Evolutionary conservation across 2,113 vertebrate genomes (phyloP), one percentile per base, ranked within the genome.

Genomic region (Orycteropus afer): DNA sequence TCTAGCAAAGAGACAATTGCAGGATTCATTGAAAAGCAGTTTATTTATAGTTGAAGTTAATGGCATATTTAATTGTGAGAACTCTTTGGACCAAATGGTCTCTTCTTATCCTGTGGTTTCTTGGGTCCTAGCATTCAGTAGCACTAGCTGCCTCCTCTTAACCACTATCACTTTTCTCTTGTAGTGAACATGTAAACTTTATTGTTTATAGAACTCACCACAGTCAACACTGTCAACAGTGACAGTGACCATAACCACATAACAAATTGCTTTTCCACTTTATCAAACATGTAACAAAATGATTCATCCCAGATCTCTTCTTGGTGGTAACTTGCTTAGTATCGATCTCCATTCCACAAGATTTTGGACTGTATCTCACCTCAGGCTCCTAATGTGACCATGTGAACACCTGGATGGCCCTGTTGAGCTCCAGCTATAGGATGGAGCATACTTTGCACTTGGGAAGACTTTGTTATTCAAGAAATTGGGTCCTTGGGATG

Each of bases 201-300:
- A 23, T 42, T 83, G 73, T 93, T 79, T 89, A 3, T 84, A 15
- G 55, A 71, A 81, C 25, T 91, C 34, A 15, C 0, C 23, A 57
- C 55, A 69, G 0, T 78, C 79, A 81, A 71, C 47, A 25, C 32
- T 86, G 51, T 90, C 86, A 73, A 3, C 57, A 25, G 40, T 6
- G 27, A 85, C 49, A n/a, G 59, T 82, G 92, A 79, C 55, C 25
- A 25, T 34, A 71, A 49, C 2, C 67, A 57, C 15, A 10, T 29
- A 65, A 86, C 47, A 82, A 61, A 83, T 57, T 47, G 45, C 78
- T 89, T 92, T 89, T 80, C 74, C 17, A 91, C 32, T 61, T 74
- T 23, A 91, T 42, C 81, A 71, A 17, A 89, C 59, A 11, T 49
- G 27, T 53, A 49, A 63, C 82, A 53, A 59, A 61, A 71, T 69